phyloP scores from a whole-genome alignment of 2,113 vertebrate species.

The Marmota flaviventris region DNA sequence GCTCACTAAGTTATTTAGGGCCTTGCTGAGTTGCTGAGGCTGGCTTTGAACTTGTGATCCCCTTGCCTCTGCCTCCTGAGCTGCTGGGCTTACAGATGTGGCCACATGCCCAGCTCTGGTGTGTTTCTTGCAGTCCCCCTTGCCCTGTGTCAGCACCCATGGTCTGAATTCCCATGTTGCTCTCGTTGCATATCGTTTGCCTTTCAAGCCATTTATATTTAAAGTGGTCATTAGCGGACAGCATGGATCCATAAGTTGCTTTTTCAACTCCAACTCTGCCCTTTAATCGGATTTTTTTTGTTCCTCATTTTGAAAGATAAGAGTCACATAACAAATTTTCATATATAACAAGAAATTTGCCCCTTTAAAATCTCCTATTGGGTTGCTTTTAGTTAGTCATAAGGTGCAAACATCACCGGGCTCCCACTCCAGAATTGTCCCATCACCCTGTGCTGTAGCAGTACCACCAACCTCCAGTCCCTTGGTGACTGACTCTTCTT shows the following conservation, averaged over 20 bases:
- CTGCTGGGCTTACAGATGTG: no score
- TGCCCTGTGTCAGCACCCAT: background rate
- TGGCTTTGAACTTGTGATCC: no score
- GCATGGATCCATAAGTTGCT: background rate
- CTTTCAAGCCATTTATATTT: background rate
- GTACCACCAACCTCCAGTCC: accelerated
- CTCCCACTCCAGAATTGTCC: background rate
- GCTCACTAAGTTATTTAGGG: no score
- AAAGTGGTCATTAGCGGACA: background rate
- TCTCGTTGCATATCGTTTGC: accelerated
- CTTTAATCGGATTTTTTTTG: background rate
- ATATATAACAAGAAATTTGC: background rate
- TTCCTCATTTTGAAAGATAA: background rate
- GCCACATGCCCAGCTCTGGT: no score
- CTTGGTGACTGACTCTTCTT: background rate
- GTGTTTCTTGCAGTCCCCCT: no score
- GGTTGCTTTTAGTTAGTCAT: background rate
- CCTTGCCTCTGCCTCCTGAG: no score
- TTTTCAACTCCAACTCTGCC: background rate
- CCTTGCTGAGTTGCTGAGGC: no score
- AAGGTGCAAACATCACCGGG: accelerated
- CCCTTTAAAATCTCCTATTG: background rate
- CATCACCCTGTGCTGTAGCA: accelerated
- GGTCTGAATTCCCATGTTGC: background rate
- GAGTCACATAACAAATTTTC: background rate